Percentiles rank a stretch among this genome's conserved stretches.
Evolutionary conservation across 2,888 invertebrate species (phyloP).

Genomic region (Drosophila tanythrix): DNA sequence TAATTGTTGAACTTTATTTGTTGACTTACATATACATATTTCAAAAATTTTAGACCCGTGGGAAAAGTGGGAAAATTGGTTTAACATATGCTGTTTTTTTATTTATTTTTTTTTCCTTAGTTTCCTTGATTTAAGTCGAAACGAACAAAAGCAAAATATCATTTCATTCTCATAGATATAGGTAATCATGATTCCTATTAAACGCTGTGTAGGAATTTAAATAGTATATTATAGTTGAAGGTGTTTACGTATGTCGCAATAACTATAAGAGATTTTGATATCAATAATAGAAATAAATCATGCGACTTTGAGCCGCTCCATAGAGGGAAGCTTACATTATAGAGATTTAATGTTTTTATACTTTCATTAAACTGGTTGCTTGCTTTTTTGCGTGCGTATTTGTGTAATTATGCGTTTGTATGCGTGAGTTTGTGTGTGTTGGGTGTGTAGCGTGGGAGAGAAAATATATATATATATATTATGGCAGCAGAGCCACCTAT

Average conservation of each 20-base stretch:
- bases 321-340: constrained; percentile 60
- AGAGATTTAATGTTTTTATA: constrained; percentile 59
- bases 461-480: constrained; percentile 10
- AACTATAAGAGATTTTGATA: constrained; percentile 72
- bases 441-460: constrained; percentile 14
- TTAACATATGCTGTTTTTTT: constrained; percentile 55
- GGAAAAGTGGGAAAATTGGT: constrained; percentile 65
- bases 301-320: constrained; percentile 71
- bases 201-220: constrained; percentile 62
- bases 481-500: constrained; percentile 77
- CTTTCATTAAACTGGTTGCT: constrained; percentile 54
- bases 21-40: constrained; percentile 74
- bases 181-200: constrained; percentile 57
- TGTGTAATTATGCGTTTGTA: constrained; percentile 31
- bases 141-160: constrained; percentile 55
- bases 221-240: constrained; percentile 59
- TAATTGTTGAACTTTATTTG: constrained; percentile 79
- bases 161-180: constrained; percentile 60
- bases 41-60: constrained; percentile 71
- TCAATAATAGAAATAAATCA: constrained; percentile 63
- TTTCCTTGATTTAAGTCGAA: constrained; percentile 51
- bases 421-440: constrained; percentile 23
- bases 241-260: constrained; percentile 61
- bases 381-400: constrained; percentile 54
- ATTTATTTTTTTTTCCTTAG: constrained; percentile 20